These are phyloP conservation scores for Mormyrus hasselquistii DNA, from an alignment of 2,797 vertebrate species.

Conservation along the genomic window DNA sequence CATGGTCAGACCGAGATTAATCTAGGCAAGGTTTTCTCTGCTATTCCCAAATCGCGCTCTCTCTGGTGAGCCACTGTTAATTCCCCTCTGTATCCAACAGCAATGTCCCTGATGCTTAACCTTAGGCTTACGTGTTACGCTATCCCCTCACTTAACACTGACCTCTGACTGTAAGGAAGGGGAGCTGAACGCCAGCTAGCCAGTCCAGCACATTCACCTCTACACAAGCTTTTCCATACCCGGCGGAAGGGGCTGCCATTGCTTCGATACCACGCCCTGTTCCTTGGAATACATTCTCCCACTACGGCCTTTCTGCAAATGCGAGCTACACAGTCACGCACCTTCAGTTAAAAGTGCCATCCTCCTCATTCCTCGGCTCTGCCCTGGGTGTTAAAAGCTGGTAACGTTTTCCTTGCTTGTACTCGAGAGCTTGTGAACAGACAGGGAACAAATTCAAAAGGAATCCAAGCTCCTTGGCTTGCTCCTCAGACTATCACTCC, in stretches of 20 bases:
- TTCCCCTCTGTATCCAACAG: background rate
- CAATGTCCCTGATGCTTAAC: background rate
- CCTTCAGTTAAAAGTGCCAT: background rate
- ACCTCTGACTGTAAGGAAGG: background rate
- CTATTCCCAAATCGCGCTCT: background rate
- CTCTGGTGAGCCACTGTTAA: background rate
- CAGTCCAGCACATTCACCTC: background rate
- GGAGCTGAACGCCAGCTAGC: background rate
- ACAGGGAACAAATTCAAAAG: background rate
- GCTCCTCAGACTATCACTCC: background rate
- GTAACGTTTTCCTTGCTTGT: background rate
- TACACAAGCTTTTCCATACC: background rate
- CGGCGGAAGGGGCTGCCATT: background rate
- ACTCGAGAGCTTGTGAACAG: background rate
- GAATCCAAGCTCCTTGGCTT: background rate
- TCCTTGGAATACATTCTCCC: background rate
- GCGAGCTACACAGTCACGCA: background rate
- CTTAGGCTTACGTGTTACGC: background rate
- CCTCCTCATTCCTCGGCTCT: background rate
- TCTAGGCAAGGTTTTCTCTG: background rate
- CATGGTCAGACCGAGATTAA: background rate
- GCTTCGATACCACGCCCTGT: background rate
- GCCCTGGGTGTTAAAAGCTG: background rate
- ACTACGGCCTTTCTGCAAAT: background rate
- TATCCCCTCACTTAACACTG: background rate